phyloP scores from a whole-genome alignment of 2,888 invertebrate genomes.

The Oscheius sp. region DNA sequence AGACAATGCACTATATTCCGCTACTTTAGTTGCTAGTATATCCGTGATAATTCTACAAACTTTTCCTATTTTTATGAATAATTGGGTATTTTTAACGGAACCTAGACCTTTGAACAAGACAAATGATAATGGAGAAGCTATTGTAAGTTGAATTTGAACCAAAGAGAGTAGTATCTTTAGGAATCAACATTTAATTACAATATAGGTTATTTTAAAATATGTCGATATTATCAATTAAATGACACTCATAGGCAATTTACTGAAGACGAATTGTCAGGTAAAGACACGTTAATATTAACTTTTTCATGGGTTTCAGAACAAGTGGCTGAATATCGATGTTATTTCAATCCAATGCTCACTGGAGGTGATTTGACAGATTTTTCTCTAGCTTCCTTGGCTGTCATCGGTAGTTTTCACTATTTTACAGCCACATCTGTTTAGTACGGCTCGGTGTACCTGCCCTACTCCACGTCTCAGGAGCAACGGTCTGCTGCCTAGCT shows the following conservation, averaged over 20 bases:
- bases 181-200: slow-evolving; percentile 68
- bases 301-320: slow-evolving; percentile 41
- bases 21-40: slow-evolving; percentile 50
- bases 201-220: slow-evolving; percentile 70
- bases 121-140: slow-evolving; percentile 67
- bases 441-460: slow-evolving; percentile 67
- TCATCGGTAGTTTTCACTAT: slow-evolving; percentile 55
- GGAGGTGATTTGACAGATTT: slow-evolving; percentile 67
- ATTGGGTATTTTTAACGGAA: slow-evolving; percentile 70
- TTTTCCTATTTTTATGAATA: slow-evolving; percentile 60
- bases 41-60: slow-evolving; percentile 56
- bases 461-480: slow-evolving; percentile 66
- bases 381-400: slow-evolving; percentile 66
- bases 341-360: slow-evolving; percentile 67
- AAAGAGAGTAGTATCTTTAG: slow-evolving; percentile 42
- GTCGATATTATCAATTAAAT: slow-evolving; percentile 60
- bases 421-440: slow-evolving; percentile 38
- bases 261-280: slow-evolving; percentile 56
- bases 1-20: slow-evolving; percentile 58
- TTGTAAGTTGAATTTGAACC: slow-evolving; percentile 44
- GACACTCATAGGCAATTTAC: slow-evolving; percentile 51
- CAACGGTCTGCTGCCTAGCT: slow-evolving; percentile 62
- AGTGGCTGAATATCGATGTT: slow-evolving; percentile 58
- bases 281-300: neutral
- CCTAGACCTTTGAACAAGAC: slow-evolving; percentile 69